Base-by-base conservation (phyloP, 2,797 vertebrate genomes). In the Ibycter americanus region DNA sequence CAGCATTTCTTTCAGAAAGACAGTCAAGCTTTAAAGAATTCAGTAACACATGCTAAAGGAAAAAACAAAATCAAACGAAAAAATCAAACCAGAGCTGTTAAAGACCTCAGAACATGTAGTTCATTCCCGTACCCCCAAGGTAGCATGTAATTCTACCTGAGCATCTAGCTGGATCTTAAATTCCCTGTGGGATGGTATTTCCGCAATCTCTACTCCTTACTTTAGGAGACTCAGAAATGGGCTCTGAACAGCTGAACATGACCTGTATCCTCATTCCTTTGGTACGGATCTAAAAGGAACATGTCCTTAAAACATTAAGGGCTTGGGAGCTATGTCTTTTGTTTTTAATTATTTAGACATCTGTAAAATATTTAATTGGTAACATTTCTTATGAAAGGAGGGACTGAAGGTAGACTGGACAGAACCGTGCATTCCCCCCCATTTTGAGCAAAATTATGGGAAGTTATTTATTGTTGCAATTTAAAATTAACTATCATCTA, bases 321-420 rank as follows among this genome's bases (percentile, higher is more conserved):
- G 31, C n/a, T 84, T 84, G 26, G 40, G 20, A 89, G 11, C 11
- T 11, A 55, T 84, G 27, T 44, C 42, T 77, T 80, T 26, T 22
- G 15, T 20, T 55, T 92, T 93, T n/a, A 91, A 91, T 91, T 87
- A 91, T 94, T 78, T 44, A 90, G 44, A 49, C 16, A 32, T 27
- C n/a, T 78, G 91, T 74, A 67, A 70, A 93, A 86, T 90, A 89
- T 83, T 86, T 71, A 88, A 81, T 46, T 74, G 31, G 78, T 88
- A 32, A 34, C 9, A 59, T 56, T 86, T 83, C 44, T 93, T 59
- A 26, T 7, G 25, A 77, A 83, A 49, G 11, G 31, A 79, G 58
- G 83, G 13, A 70, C 21, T 59, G 31, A 80, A 66, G 40, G 20
- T 34, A 58, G 20, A 52, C 25, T 32, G 15, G 12, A 59, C 38